Evolutionary conservation across 2,888 invertebrate species (phyloP).

Genomic region (Dolichomitus sp.): DNA sequence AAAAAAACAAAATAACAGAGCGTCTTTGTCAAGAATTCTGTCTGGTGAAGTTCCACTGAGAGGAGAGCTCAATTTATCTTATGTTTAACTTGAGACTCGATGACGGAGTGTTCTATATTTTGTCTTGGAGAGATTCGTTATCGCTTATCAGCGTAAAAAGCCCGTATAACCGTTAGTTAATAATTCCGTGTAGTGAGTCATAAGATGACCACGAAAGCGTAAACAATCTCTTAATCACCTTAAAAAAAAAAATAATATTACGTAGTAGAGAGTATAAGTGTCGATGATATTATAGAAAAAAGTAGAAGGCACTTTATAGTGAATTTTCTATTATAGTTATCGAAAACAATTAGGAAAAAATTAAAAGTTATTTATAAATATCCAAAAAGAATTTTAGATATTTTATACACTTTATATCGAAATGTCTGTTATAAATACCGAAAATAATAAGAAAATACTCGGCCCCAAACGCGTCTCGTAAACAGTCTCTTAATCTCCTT

Average conservation of each 20-base stretch:
- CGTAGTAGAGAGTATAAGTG: constrained; percentile 4
- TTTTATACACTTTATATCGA: too few species aligned
- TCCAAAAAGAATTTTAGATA: too few species aligned
- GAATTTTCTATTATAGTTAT: too few species aligned
- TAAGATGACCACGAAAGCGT: not conserved
- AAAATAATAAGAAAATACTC: too few species aligned
- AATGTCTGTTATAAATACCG: too few species aligned
- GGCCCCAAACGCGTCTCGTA: not conserved
- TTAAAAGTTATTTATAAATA: too few species aligned
- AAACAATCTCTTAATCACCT: not conserved
- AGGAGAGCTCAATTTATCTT: not conserved
- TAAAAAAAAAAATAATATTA: not conserved
- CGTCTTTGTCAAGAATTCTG: not conserved
- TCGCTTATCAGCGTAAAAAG: not conserved
- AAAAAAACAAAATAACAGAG: not conserved
- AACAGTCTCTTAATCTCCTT: not conserved
- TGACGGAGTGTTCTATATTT: constrained; percentile 5
- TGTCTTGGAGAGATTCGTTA: constrained; percentile 8
- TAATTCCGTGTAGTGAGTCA: not conserved
- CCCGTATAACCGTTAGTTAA: not conserved
- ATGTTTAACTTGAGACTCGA: not conserved
- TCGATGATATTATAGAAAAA: not conserved
- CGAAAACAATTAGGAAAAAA: too few species aligned
- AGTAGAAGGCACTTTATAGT: too few species aligned
- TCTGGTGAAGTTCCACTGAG: not conserved